Percentiles rank a stretch among this genome's conserved stretches.
These are phyloP conservation scores for Eurytoma adleriae DNA, from an alignment of 2,888 invertebrate genomes.

Conservation along the genomic window DNA sequence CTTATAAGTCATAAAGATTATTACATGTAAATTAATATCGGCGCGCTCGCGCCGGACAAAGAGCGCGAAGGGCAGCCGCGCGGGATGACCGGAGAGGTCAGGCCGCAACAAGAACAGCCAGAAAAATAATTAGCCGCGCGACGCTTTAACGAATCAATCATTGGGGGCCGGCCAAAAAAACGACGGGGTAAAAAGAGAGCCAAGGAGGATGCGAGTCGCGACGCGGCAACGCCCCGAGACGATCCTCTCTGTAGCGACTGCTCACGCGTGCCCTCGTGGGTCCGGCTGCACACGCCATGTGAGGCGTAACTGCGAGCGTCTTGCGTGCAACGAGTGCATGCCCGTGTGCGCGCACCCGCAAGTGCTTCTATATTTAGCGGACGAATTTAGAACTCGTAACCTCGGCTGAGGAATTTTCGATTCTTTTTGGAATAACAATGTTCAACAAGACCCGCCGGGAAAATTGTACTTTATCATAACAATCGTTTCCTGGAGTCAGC, in stretches of 20 bases:
- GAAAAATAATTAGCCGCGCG: slow-evolving; percentile 2
- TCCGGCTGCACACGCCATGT: no score
- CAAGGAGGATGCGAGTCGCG: no score
- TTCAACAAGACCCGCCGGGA: no score
- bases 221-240: no score
- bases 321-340: not conserved
- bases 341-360: not conserved
- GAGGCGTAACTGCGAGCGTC: not conserved
- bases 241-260: no score
- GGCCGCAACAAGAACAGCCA: slow-evolving; percentile 14
- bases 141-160: slow-evolving; percentile 37
- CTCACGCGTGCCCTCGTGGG: no score
- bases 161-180: not conserved
- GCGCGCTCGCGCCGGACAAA: slow-evolving; percentile 25
- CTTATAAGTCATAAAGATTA: slow-evolving; percentile 46
- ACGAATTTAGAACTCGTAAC: slow-evolving; percentile 4
- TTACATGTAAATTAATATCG: slow-evolving; percentile 52
- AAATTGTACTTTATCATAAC: no score
- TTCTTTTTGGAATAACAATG: no score
- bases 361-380: not conserved
- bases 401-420: no score
- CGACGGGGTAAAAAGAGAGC: not conserved
- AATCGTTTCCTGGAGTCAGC: no score
- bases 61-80: not conserved
- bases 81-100: not conserved